phyloP scores from a whole-genome alignment of 2,888 invertebrate species.

The Lysandra coridon region DNA sequence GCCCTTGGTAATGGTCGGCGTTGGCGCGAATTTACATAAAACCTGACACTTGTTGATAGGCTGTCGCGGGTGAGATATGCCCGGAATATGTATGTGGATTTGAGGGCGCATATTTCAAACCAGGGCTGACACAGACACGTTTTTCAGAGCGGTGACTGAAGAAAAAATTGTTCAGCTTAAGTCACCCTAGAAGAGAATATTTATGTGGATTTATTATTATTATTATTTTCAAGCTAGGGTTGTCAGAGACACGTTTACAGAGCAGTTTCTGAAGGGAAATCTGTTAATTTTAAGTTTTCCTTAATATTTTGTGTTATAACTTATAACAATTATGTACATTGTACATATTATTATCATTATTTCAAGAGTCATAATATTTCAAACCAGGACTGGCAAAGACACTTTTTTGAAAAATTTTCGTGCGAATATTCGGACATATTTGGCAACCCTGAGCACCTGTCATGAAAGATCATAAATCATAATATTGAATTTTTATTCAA shows the following conservation, averaged over 20 bases:
- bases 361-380: no score
- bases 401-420: no score
- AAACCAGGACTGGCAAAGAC: no score
- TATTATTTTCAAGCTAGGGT: slow-evolving; percentile 32
- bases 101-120: slow-evolving; percentile 35
- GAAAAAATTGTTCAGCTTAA: not conserved
- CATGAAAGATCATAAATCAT: slow-evolving; percentile 1
- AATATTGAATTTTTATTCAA: slow-evolving; percentile 25
- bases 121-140: slow-evolving; percentile 12
- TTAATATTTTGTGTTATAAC: no score
- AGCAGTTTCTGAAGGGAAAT: not conserved
- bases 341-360: no score
- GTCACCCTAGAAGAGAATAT: slow-evolving; percentile 20
- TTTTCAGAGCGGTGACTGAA: not conserved
- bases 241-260: not conserved
- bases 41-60: slow-evolving; percentile 76
- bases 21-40: slow-evolving; percentile 55
- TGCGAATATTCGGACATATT: not conserved
- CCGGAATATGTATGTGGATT: slow-evolving; percentile 38
- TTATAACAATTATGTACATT: no score
- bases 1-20: slow-evolving; percentile 38
- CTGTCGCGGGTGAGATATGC: slow-evolving; percentile 42
- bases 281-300: not conserved
- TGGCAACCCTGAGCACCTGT: not conserved
- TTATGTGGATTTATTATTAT: slow-evolving; percentile 38